A percentile compares a stretch with the other conserved stretches of the same genome.
These are phyloP conservation scores for Mungos mungo DNA, from an alignment of 2,113 vertebrate species.

Conservation along the genomic window DNA sequence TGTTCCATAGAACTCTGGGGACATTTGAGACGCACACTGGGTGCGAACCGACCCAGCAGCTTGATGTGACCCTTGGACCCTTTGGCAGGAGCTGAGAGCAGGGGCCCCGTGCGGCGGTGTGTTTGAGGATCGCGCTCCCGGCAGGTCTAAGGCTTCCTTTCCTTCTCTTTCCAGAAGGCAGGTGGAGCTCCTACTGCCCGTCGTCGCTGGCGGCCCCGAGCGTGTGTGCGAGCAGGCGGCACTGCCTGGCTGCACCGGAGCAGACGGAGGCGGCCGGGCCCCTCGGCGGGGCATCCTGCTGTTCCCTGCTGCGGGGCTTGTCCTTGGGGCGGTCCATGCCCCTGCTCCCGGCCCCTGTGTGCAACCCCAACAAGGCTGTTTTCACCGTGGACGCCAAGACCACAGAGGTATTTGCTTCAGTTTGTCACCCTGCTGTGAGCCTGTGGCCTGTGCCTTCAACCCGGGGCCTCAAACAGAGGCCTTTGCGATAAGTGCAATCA, in stretches of 20 bases:
- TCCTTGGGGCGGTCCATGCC: conserved; percentile 75
- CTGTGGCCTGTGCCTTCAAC: not conserved
- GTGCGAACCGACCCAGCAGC: fast-evolving
- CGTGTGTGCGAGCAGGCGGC: conserved; percentile 74
- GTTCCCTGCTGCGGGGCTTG: conserved; percentile 83
- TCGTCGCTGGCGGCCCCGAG: conserved; percentile 84
- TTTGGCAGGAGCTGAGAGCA: not conserved
- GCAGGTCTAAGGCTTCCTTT: not conserved
- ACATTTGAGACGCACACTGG: fast-evolving
- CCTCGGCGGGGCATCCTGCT: conserved; percentile 77
- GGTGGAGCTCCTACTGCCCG: conserved; percentile 84
- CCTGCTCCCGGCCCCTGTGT: conserved; percentile 70
- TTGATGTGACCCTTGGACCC: not conserved
- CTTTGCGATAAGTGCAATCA: not conserved
- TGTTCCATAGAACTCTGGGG: not conserved
- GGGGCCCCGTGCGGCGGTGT: not conserved
- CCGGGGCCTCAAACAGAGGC: not conserved
- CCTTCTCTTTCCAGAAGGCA: conserved; percentile 81
- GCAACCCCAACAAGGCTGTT: conserved; percentile 88
- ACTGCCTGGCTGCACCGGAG: conserved; percentile 22
- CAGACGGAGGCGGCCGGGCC: conserved; percentile 61
- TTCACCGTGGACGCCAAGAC: conserved; percentile 88
- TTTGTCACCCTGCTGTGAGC: fast-evolving
- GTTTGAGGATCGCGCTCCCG: not conserved
- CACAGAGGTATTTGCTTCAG: conserved; percentile 84